Evolutionary conservation across 37 sponge, comb jelly and placozoan genomes (phyloP).

Genomic region (Beroe ovata): DNA sequence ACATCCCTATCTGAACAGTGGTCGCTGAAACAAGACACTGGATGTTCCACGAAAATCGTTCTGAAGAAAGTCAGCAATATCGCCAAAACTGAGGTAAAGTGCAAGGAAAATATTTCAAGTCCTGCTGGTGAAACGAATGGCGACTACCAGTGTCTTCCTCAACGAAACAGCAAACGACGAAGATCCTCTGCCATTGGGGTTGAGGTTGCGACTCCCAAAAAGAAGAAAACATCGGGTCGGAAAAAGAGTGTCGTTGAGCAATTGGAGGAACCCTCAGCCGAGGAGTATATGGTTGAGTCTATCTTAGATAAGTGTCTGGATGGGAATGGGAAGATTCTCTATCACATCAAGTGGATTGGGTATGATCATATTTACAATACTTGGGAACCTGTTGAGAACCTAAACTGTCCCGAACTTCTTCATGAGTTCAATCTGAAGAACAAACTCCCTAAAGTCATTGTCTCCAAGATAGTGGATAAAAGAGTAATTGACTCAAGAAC

Average conservation of each 20-base stretch:
- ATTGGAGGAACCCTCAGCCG: neutral
- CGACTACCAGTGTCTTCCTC: neutral
- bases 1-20: neutral
- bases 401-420: conserved; percentile 54
- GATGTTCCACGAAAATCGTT: conserved; percentile 52
- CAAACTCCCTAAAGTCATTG: conserved; percentile 34
- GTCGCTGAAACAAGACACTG: conserved; percentile 35
- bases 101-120: neutral
- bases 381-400: conserved; percentile 65
- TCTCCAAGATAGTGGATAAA: conserved; percentile 41
- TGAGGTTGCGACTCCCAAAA: conserved; percentile 26
- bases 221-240: neutral
- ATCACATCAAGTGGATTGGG: conserved; percentile 54
- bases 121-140: neutral
- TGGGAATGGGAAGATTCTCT: conserved; percentile 43
- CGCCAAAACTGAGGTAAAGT: neutral
- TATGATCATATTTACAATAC: conserved; percentile 57
- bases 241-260: neutral
- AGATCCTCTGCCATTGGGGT: conserved; percentile 28
- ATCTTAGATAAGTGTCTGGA: conserved; percentile 59
- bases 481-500: neutral
- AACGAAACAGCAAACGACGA: conserved; percentile 24
- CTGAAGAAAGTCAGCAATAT: conserved; percentile 29
- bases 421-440: conserved; percentile 7
- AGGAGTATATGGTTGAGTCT: conserved; percentile 44